phyloP scores from a whole-genome alignment of 2,888 invertebrate genomes.

The Thymelicus acteon region DNA sequence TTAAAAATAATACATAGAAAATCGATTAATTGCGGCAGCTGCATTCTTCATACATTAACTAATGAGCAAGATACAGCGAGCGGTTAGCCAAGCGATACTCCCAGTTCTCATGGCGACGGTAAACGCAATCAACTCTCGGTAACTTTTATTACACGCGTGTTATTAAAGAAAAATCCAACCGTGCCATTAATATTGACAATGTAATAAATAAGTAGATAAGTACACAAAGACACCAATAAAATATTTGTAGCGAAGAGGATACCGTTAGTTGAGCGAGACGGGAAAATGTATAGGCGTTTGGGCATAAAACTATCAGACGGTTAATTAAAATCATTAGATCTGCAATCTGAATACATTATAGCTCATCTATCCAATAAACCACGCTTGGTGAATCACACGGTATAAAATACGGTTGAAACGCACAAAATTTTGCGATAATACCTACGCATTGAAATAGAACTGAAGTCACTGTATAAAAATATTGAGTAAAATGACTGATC shows the following conservation, averaged over 20 bases:
- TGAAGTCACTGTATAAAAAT: too few species aligned
- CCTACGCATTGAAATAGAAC: too few species aligned
- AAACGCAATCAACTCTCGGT: slow-evolving; percentile 21
- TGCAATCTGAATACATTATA: slow-evolving; percentile 77
- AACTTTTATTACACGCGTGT: slow-evolving; percentile 34
- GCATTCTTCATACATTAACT: slow-evolving; percentile 1
- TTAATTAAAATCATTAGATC: slow-evolving; percentile 79
- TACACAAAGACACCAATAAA: slow-evolving; percentile 35
- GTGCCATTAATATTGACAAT: slow-evolving; percentile 36
- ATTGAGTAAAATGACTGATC: too few species aligned
- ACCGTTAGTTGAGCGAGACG: slow-evolving; percentile 57
- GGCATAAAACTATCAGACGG: slow-evolving; percentile 62
- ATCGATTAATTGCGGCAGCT: neutral
- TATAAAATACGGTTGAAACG: slow-evolving; percentile 30
- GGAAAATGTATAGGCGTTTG: slow-evolving; percentile 50
- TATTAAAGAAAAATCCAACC: slow-evolving; percentile 32
- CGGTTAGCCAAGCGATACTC: slow-evolving; percentile 21
- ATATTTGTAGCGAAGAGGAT: slow-evolving; percentile 23
- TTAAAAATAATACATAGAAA: neutral
- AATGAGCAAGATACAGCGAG: neutral
- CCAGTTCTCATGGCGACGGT: slow-evolving; percentile 12
- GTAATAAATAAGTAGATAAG: slow-evolving; percentile 34
- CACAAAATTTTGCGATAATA: neutral
- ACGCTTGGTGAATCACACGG: slow-evolving; percentile 60
- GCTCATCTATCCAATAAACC: slow-evolving; percentile 67